Conservation (phyloP, 2,888 invertebrate species). For the Morpho deidamia region DNA sequence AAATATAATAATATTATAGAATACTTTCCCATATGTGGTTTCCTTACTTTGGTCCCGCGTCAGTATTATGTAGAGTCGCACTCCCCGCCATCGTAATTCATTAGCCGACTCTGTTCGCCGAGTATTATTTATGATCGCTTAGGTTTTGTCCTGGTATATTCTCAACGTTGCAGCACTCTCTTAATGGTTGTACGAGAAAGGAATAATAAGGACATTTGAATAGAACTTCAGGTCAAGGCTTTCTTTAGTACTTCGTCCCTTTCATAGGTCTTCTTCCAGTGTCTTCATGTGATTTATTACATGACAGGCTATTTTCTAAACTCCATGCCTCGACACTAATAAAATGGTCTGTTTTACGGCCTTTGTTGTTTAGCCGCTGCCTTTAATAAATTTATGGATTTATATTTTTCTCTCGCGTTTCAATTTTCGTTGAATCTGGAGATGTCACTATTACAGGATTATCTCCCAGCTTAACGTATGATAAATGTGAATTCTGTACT, state of each 20-base stretch:
- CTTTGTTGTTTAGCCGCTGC: not conserved
- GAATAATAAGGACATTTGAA: constrained; percentile 61
- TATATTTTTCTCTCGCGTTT: constrained; percentile 4
- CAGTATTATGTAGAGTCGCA: constrained; percentile 49
- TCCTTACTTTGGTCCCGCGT: constrained; percentile 16
- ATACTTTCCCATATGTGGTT: not conserved
- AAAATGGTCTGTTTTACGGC: constrained; percentile 11
- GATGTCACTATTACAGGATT: not conserved
- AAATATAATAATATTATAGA: too few species aligned
- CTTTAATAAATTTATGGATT: constrained; percentile 1
- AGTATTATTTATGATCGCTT: constrained; percentile 65
- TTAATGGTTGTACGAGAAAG: constrained; percentile 43
- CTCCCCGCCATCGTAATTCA: constrained; percentile 63
- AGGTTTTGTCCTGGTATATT: constrained; percentile 59
- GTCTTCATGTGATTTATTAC: constrained; percentile 20
- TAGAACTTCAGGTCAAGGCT: constrained; percentile 59
- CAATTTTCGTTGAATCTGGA: constrained; percentile 3
- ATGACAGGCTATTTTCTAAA: constrained; percentile 19
- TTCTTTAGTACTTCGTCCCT: constrained; percentile 23
- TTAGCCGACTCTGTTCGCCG: constrained; percentile 60
- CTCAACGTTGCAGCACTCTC: constrained; percentile 47
- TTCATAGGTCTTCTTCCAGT: constrained; percentile 19
- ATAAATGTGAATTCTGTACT: too few species aligned
- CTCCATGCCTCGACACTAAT: constrained; percentile 4
- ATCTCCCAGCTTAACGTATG: too few species aligned